phyloP scores from a whole-genome alignment of 2,888 invertebrate genomes.

The Sarcophaga carnaria region DNA sequence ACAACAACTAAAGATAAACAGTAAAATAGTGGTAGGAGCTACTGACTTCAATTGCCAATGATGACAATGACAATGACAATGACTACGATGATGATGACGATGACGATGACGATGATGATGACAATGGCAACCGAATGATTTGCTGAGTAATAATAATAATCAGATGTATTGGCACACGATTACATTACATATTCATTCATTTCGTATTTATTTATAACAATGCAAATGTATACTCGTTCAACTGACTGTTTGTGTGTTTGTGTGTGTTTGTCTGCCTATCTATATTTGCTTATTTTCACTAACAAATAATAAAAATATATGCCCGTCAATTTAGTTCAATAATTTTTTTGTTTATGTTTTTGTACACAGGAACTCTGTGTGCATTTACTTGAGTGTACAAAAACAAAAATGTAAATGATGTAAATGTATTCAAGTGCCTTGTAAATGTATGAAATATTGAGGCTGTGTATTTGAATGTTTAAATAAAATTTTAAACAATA shows the following conservation, averaged over 20 bases:
- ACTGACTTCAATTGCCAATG: conserved; percentile 15
- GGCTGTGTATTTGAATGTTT: neutral
- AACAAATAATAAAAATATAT: conserved; percentile 2
- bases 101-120: conserved; percentile 19
- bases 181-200: neutral
- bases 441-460: conserved; percentile 1
- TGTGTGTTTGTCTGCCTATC: neutral
- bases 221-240: neutral
- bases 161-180: conserved; percentile 43
- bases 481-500: conserved; percentile 44
- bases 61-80: conserved; percentile 32
- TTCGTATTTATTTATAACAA: conserved; percentile 47
- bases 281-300: neutral
- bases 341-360: neutral
- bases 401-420: conserved; percentile 51
- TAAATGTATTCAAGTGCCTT: conserved; percentile 25
- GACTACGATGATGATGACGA: neutral
- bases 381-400: neutral
- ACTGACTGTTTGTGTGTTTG: neutral
- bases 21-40: neutral
- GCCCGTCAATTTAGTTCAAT: conserved; percentile 41
- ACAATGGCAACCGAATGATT: conserved; percentile 42
- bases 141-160: conserved; percentile 33
- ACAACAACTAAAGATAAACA: neutral
- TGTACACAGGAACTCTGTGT: neutral